A percentile compares a stretch with the other conserved stretches of the same genome.
Conservation (phyloP, 2,113 vertebrate species). For the Callithrix jacchus region DNA sequence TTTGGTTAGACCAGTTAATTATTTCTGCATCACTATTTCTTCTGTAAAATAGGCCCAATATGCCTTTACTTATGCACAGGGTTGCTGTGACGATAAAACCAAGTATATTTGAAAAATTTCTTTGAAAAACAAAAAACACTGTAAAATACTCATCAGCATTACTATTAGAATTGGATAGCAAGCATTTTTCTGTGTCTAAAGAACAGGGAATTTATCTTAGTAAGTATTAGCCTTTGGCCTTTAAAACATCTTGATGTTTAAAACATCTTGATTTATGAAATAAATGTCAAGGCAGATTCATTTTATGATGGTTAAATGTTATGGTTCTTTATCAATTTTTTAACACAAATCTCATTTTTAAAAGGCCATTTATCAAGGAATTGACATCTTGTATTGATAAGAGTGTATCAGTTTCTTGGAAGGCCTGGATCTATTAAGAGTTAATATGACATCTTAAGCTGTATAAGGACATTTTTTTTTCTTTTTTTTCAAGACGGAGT, state of each 20-base stretch:
- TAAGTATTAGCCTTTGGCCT: background rate
- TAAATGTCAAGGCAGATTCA: background rate
- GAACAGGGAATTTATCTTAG: background rate
- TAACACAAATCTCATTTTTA: background rate
- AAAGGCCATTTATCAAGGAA: background rate
- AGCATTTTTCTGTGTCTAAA: background rate
- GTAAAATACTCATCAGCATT: background rate
- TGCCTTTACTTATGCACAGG: background rate
- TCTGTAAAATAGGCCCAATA: background rate
- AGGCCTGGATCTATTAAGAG: background rate
- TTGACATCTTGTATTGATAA: background rate
- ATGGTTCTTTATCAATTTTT: background rate
- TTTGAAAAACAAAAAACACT: background rate
- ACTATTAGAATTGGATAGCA: background rate
- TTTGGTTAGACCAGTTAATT: background rate
- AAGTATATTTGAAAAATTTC: background rate
- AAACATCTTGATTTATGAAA: background rate
- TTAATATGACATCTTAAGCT: background rate
- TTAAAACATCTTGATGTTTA: background rate
- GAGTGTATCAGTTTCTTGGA: background rate
- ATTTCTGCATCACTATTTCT: background rate
- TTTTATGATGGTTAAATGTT: background rate
- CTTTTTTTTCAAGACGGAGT: too few relatives aligned
- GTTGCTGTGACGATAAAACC: background rate
- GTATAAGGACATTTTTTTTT: background rate